These are phyloP conservation scores for Diloba caeruleocephala DNA, from an alignment of 2,888 invertebrate species.

Conservation along the genomic window DNA sequence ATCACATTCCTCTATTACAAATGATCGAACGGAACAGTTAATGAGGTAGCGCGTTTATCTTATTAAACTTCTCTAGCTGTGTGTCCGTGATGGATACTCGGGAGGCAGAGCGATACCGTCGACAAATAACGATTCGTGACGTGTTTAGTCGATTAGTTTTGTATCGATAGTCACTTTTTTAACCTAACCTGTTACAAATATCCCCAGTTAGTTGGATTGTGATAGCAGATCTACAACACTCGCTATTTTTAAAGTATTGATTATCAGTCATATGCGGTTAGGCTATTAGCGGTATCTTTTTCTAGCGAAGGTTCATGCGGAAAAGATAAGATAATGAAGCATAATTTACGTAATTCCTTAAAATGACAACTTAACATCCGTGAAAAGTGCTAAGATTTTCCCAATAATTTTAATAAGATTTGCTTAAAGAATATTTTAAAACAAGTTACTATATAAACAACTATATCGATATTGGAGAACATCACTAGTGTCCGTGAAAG, in stretches of 20 bases:
- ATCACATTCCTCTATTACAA: slow-evolving; percentile 63
- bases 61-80: slow-evolving; percentile 67
- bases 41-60: slow-evolving; percentile 83
- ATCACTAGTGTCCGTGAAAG: slow-evolving; percentile 63
- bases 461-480: slow-evolving; percentile 34
- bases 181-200: neutral
- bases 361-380: too few species aligned
- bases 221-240: neutral
- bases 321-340: neutral
- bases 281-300: neutral
- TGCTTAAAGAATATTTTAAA: too few species aligned
- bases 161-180: slow-evolving; percentile 34
- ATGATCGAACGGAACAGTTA: slow-evolving; percentile 73
- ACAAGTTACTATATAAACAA: too few species aligned
- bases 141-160: slow-evolving; percentile 54
- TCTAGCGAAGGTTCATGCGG: neutral
- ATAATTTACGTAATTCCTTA: too few species aligned
- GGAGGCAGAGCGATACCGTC: slow-evolving; percentile 69
- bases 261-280: too few species aligned
- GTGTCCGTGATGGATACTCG: slow-evolving; percentile 78
- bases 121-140: slow-evolving; percentile 76
- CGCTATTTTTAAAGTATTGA: too few species aligned
- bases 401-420: too few species aligned
- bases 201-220: too few species aligned
- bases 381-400: too few species aligned